Base-by-base conservation (phyloP, 2,888 invertebrate species). In the Lymantria monacha region DNA sequence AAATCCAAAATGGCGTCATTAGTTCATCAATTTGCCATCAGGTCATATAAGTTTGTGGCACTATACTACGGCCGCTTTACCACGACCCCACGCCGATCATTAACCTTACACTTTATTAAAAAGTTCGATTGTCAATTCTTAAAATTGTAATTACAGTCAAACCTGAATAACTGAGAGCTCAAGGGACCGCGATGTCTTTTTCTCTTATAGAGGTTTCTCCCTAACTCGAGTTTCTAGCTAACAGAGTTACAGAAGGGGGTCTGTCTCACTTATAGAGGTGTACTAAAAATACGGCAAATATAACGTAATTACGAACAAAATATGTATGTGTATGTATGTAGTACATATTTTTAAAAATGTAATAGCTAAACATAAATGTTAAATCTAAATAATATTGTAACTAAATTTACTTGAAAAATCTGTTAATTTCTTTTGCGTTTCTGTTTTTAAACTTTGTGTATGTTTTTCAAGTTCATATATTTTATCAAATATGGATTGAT, bases 361-460 rank as follows among this genome's bases (percentile, higher is more conserved):
- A 9, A 15, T 14, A 41, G 15, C 13, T 15, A 14, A 41, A 41
- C 41, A 41, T 14, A 41, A 41, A 41, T 41, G 13, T 15, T 14
- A 14, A 15, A 9, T 13, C 41, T 41, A 41, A 9, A 15, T 41
- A 41, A 41, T 30, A n/a, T 30, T 43, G 30, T 49, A 49, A 51
- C 50, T 52, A 55, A 48, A 51, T 51, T 51, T 51, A 33, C 46
- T 33, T 38, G 51, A 55, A 58, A 55, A 58, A 63, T 57, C 55
- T 48, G 58, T 60, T 53, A 59, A 59, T 61, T 59, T 61, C 45
- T 49, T 61, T 61, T 56, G 59, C 44, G 54, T 57, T 57, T 59
- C 51, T 58, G 51, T 59, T 56, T 59, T 61, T 57, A 46, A 51
- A 61, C 54, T 53, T 58, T 46, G 42, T 22, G 41, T 8, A 33